Base-by-base conservation (phyloP, 2,797 vertebrate genomes). In the Poeciliopsis paucimaculata region DNA sequence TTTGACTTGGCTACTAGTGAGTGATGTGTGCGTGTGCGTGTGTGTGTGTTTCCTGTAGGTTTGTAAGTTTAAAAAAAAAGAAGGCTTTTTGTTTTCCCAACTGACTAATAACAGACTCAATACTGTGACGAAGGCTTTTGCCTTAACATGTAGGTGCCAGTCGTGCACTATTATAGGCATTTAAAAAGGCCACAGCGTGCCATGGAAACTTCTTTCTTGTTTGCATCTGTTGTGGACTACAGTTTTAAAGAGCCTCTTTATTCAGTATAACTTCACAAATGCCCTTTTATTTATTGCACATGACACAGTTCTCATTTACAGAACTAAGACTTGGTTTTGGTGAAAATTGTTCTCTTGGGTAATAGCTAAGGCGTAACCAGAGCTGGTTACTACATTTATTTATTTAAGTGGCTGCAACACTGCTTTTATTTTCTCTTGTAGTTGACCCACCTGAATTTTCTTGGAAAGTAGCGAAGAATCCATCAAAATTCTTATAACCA, bases 401-500 rank as follows among this genome's bases (percentile, higher is more conserved):
- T 49, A 68, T 41, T 49, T 70, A 4, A 13, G 3, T 49, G 49
- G 26, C 1, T 31, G 64, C 23, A 23, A 34, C 36, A 71, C 11
- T 9, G 39, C 6, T 16, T 0, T 3, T 0, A 28, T 60, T 83
- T 34, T 2, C 41, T 5, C 26, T 82, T 43, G 39, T 46, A 39
- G 13, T 16, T 16, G 74, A 86, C 86, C 26, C 89, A 98, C 98
- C 98, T 94, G 98, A 98, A 90, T 95, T 96, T 93, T 99, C 97
- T 93, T 97, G 97, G 93, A 98, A 99, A 77, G 95, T 93, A 49
- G 97, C 97, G 76, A 98, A 98, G 95, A 99, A 98, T 60, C 98
- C 98, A 72, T 99, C 98, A 55, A 98, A 99, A 82, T 97, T 99
- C 92, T 99, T 99, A 86, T 98, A 99, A 66, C 98, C 98, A 78